Evolutionary conservation across 2,888 invertebrate genomes (phyloP).

Genomic region (Yponomeuta malinellus): DNA sequence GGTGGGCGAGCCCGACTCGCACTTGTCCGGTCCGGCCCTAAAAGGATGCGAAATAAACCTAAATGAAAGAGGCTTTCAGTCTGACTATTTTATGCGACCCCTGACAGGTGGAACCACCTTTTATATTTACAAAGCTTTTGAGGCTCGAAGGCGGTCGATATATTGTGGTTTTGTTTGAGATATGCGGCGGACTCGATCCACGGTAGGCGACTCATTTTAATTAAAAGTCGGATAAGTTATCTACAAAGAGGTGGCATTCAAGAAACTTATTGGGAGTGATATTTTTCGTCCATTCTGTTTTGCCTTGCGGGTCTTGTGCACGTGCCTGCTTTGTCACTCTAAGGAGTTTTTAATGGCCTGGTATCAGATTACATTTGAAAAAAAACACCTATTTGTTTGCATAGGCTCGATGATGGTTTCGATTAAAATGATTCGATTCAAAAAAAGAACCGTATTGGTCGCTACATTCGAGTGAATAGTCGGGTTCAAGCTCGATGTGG

Average conservation of each 20-base stretch:
- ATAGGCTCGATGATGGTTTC: too few species aligned
- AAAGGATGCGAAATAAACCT: conserved; percentile 38
- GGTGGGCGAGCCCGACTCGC: too few species aligned
- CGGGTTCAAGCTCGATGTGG: too few species aligned
- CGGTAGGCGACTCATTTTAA: conserved; percentile 52
- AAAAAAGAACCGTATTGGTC: too few species aligned
- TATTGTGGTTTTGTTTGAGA: conserved; percentile 38
- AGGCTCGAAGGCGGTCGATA: conserved; percentile 36
- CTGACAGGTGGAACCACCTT: conserved; percentile 7
- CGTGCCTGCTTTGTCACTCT: conserved; percentile 20
- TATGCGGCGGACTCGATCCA: conserved; percentile 39
- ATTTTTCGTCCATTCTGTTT: conserved; percentile 35
- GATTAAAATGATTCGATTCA: too few species aligned
- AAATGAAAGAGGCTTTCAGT: conserved; percentile 30
- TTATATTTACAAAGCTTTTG: conserved; percentile 22
- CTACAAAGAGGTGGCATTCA: conserved; percentile 19
- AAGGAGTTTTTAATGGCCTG: conserved; percentile 15
- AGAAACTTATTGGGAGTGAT: conserved; percentile 36
- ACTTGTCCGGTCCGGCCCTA: conserved; percentile 27
- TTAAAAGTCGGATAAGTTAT: conserved; percentile 39
- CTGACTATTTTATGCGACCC: conserved; percentile 25
- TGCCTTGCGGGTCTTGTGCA: not conserved
- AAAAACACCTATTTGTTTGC: too few species aligned
- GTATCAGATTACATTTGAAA: too few species aligned
- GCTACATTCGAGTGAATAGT: too few species aligned